These are phyloP conservation scores for Drosophila tanythrix DNA, from an alignment of 2,888 invertebrate genomes.

Conservation along the genomic window DNA sequence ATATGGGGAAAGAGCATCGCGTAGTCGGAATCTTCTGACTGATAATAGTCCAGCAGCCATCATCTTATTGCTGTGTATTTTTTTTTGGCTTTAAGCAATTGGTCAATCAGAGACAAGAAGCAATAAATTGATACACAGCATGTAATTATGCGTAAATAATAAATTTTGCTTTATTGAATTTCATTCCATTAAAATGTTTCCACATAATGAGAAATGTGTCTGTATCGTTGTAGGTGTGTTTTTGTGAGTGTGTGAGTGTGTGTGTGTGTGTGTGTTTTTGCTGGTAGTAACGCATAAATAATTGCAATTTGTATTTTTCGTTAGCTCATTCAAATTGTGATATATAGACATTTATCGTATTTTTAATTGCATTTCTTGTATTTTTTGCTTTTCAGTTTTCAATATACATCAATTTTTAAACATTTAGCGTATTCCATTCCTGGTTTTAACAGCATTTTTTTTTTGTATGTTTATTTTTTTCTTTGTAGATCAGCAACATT, in stretches of 20 bases:
- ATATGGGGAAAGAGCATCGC: too few species aligned
- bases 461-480: background rate
- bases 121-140: slow-evolving; percentile 3
- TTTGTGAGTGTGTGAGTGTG: background rate
- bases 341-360: background rate
- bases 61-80: background rate
- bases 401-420: background rate
- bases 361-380: background rate
- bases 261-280: slow-evolving; percentile 4
- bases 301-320: background rate
- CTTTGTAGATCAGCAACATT: background rate
- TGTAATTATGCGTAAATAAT: slow-evolving; percentile 69
- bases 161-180: slow-evolving; percentile 71
- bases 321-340: slow-evolving; percentile 12
- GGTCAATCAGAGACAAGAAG: background rate
- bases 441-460: background rate
- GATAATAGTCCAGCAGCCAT: too few species aligned
- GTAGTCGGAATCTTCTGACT: too few species aligned
- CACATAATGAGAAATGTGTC: slow-evolving; percentile 53
- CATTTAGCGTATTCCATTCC: background rate
- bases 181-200: slow-evolving; percentile 72
- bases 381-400: slow-evolving; percentile 2
- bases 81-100: background rate
- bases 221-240: slow-evolving; percentile 18
- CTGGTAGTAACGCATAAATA: slow-evolving; percentile 5